Percentiles rank a stretch among this genome's conserved stretches.
These are phyloP conservation scores for Argentina silus DNA, from an alignment of 2,797 vertebrate species.

Conservation along the genomic window DNA sequence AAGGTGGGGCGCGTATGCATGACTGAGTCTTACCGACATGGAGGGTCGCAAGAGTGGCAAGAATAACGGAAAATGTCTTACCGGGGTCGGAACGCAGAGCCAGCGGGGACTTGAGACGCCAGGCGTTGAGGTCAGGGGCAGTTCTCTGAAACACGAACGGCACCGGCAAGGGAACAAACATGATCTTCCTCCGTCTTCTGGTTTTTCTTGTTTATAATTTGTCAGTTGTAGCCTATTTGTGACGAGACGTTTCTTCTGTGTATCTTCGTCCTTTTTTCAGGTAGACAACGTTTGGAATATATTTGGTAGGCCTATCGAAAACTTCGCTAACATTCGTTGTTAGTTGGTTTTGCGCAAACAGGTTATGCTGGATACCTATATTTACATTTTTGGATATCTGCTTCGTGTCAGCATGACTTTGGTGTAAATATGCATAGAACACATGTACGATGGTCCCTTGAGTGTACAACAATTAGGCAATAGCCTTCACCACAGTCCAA, in stretches of 20 bases:
- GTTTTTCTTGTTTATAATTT: slow-evolving; percentile 64
- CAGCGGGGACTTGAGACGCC: slow-evolving; percentile 86
- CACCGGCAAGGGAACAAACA: slow-evolving; percentile 89
- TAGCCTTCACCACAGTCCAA: slow-evolving; percentile 51
- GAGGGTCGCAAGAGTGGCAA: slow-evolving; percentile 47
- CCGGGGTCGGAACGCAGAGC: slow-evolving; percentile 84
- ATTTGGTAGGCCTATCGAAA: slow-evolving; percentile 65
- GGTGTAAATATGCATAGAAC: slow-evolving; percentile 75
- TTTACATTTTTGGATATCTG: slow-evolving; percentile 51
- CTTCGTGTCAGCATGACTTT: slow-evolving; percentile 60
- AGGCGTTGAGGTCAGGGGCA: slow-evolving; percentile 85
- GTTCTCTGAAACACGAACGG: slow-evolving; percentile 89
- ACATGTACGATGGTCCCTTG: slow-evolving; percentile 63
- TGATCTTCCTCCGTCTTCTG: slow-evolving; percentile 79
- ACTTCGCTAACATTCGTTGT: slow-evolving; percentile 62
- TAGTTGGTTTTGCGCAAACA: slow-evolving; percentile 42
- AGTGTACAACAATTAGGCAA: slow-evolving; percentile 49
- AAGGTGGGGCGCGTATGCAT: slow-evolving; percentile 61
- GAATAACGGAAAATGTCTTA: slow-evolving; percentile 70
- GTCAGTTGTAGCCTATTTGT: slow-evolving; percentile 47
- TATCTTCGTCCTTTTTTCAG: slow-evolving; percentile 60
- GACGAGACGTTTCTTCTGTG: slow-evolving; percentile 52
- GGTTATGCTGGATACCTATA: slow-evolving; percentile 22
- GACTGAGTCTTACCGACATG: slow-evolving; percentile 50
- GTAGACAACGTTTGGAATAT: slow-evolving; percentile 61